Evolutionary conservation across 2,113 vertebrate species (phyloP), one percentile per base, ranked within the genome.

Genomic region (Tachycineta bicolor): DNA sequence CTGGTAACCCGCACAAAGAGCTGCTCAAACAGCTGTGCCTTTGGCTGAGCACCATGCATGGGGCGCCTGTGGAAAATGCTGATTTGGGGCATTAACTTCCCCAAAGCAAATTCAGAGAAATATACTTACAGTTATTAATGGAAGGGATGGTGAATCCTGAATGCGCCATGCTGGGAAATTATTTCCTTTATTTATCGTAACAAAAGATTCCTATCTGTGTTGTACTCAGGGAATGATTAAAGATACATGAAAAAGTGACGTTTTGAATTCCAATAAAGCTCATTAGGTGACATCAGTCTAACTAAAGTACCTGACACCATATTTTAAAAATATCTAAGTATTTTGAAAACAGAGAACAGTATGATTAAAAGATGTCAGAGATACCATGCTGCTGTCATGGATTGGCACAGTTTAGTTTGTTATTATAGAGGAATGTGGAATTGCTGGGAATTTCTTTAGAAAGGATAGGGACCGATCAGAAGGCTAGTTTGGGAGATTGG

Each of bases 21-120:
- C 89, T 89, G 75, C 79, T 96, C 75, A 62, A 92, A 86, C 97
- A 97, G 93, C 86, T 96, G 95, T 94, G 95, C 59, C 69, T 77
- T 79, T 65, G 59, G 83, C 91, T 86, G 26, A 88, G 80, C 73
- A 70, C 59, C 79, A 82, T 74, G 87, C 94, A 18, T 0, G 10
- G 49, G 53, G 56, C 77, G 86, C 71, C 81, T 71, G 65, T 2
- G 3, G 49, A 74, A 91, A 94, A 88, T 49, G 77, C 62, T 5
- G 14, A 59, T 39, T 82, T 26, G 41, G n/a, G 60, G 60, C n/a
- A 6, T 53, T 50, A 34, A 25, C 60, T 74, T 89, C 34, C 44
- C 44, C 24, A 52, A 10, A 10, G 46, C 10, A 60, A 70, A 62
- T 41, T 44, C 76, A 84, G 50, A 3, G 1, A 79, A 69, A 29